phyloP scores from a whole-genome alignment of 2,113 vertebrate species.

The Dasyprocta punctata region DNA sequence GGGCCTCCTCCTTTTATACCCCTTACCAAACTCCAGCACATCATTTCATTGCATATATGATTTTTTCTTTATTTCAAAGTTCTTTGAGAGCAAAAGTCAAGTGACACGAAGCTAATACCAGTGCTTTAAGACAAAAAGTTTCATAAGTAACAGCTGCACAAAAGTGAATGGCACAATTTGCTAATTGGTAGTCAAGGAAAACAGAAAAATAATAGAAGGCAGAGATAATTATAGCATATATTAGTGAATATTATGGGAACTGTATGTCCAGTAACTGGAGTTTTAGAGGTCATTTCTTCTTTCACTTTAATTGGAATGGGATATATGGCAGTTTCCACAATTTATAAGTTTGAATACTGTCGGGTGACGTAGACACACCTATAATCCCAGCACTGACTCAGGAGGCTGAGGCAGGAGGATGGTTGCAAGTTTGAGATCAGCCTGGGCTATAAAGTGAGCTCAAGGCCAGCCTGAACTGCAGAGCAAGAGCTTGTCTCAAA shows the following conservation, averaged over 20 bases:
- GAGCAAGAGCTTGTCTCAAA: no score
- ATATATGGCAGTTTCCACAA: neutral
- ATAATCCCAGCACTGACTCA: no score
- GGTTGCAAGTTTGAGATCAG: no score
- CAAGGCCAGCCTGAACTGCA: no score
- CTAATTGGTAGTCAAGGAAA: constrained; percentile 40
- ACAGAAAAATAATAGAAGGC: neutral
- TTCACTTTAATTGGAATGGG: neutral
- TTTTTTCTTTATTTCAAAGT: neutral
- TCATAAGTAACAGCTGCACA: neutral
- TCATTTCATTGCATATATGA: neutral
- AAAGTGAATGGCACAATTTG: neutral
- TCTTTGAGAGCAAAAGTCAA: neutral
- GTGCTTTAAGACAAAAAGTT: neutral
- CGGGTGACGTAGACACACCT: no score
- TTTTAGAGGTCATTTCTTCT: neutral
- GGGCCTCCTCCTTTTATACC: neutral
- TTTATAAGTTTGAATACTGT: no score
- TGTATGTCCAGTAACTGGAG: neutral
- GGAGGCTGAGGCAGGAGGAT: no score
- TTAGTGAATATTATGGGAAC: neutral
- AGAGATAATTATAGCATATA: neutral
- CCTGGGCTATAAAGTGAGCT: no score
- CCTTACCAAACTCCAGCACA: neutral
- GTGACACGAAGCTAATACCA: neutral